Conservation (phyloP, 2,888 invertebrate species). For the Limnephilus lunatus region DNA sequence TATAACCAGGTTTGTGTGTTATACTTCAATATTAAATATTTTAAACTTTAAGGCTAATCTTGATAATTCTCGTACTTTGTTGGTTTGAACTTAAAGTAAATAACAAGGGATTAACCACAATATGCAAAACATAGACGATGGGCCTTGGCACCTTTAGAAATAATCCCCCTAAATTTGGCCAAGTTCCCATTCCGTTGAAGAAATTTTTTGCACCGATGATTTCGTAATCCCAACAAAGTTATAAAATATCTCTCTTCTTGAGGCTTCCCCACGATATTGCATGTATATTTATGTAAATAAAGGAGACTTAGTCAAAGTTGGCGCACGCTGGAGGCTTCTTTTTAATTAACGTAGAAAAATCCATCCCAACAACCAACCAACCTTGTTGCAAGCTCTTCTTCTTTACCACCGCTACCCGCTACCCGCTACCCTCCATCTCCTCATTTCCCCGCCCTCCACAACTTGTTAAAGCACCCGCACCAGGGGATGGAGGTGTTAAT, state of each 20-base stretch:
- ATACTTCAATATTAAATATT: neutral
- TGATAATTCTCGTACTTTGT: neutral
- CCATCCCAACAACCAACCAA: conserved; percentile 45
- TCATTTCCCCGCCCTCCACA: neutral
- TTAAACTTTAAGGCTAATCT: neutral
- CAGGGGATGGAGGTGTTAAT: neutral
- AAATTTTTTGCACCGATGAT: conserved; percentile 44
- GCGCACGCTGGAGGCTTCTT: conserved; percentile 62
- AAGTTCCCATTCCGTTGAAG: conserved; percentile 3
- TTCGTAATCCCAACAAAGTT: conserved; percentile 52
- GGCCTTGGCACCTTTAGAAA: conserved; percentile 19
- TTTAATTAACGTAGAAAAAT: conserved; percentile 65
- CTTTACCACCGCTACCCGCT: neutral
- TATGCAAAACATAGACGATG: conserved; percentile 20
- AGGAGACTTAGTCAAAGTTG: conserved; percentile 60
- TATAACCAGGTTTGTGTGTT: neutral
- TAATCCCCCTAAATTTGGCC: conserved; percentile 36
- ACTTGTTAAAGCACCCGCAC: neutral
- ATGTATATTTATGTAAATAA: conserved; percentile 64
- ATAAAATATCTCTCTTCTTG: conserved; percentile 53
- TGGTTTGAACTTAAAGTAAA: neutral
- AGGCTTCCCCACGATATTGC: conserved; percentile 41
- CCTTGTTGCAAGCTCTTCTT: conserved; percentile 52
- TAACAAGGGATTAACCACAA: neutral
- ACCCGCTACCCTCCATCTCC: neutral